Conservation (phyloP, 2,113 vertebrate species). For the Mirounga angustirostris region DNA sequence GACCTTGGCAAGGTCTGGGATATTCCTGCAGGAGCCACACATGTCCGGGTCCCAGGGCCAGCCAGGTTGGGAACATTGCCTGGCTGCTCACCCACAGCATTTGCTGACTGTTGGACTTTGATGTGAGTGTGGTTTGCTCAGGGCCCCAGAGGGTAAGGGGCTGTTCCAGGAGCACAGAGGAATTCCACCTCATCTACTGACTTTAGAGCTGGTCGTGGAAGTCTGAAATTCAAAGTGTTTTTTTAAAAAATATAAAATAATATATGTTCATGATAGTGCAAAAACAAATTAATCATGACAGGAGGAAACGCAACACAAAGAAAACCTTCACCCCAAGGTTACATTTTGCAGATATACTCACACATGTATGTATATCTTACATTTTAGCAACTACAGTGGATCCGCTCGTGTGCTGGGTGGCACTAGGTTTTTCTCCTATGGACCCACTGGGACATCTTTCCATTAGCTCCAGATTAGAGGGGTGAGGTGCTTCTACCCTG, state of each 20-base stretch:
- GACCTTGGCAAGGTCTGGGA: too few species aligned
- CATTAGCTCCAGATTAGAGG: fast-evolving
- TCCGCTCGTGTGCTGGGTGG: fast-evolving
- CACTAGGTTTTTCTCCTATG: too few species aligned
- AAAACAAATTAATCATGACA: not conserved
- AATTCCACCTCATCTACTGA: not conserved
- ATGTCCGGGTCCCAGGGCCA: fast-evolving
- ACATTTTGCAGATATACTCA: not conserved
- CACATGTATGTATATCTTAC: fast-evolving
- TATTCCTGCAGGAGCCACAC: too few species aligned
- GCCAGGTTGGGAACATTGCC: fast-evolving
- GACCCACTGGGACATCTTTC: fast-evolving
- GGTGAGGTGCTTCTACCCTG: fast-evolving
- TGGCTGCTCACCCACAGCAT: fast-evolving
- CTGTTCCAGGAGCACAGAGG: not conserved
- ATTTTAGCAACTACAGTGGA: fast-evolving
- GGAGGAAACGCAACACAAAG: not conserved
- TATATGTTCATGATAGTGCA: not conserved
- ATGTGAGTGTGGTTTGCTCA: fast-evolving
- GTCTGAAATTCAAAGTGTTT: not conserved
- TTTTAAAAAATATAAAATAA: not conserved
- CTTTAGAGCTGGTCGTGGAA: not conserved
- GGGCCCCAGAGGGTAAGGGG: not conserved
- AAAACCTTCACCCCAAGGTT: not conserved
- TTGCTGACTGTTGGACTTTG: not conserved